Conservation (phyloP, 2,888 invertebrate genomes). For the Cabera pusaria region DNA sequence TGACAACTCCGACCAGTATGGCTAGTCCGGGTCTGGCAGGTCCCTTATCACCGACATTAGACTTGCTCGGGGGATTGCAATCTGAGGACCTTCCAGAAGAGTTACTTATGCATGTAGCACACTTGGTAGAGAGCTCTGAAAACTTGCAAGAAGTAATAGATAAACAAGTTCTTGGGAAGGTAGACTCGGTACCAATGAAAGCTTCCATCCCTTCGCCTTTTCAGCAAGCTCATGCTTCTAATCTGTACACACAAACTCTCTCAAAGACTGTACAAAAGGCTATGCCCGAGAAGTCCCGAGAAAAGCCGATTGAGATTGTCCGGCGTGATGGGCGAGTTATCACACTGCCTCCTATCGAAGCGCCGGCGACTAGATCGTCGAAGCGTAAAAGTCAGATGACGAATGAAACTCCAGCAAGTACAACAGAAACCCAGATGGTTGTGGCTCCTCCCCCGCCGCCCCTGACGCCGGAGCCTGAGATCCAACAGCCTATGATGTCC, state of each 20-base stretch:
- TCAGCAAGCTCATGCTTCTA: constrained; percentile 42
- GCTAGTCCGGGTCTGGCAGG: constrained; percentile 77
- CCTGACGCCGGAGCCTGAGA: constrained; percentile 55
- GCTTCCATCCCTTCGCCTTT: constrained; percentile 38
- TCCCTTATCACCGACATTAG: constrained; percentile 83
- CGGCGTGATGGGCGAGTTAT: constrained; percentile 89
- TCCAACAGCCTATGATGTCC: constrained; percentile 46
- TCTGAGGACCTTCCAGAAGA: constrained; percentile 88
- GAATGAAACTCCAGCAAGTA: constrained; percentile 39
- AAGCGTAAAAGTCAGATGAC: constrained; percentile 83
- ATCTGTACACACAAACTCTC: constrained; percentile 53
- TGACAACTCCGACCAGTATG: constrained; percentile 58
- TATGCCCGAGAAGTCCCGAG: constrained; percentile 54
- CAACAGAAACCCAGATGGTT: constrained; percentile 30
- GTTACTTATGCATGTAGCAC: constrained; percentile 88
- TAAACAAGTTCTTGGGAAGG: constrained; percentile 84
- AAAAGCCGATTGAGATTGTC: constrained; percentile 88
- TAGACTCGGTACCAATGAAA: constrained; percentile 55
- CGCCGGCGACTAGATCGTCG: constrained; percentile 91
- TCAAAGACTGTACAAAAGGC: constrained; percentile 53
- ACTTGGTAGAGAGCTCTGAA: constrained; percentile 86
- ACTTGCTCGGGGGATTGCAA: constrained; percentile 82
- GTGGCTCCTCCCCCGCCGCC: constrained; percentile 39
- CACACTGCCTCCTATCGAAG: constrained; percentile 91
- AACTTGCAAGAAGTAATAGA: constrained; percentile 89